phyloP scores from a whole-genome alignment of 2,113 vertebrate species.

The Cyphomyrus plagiostoma region DNA sequence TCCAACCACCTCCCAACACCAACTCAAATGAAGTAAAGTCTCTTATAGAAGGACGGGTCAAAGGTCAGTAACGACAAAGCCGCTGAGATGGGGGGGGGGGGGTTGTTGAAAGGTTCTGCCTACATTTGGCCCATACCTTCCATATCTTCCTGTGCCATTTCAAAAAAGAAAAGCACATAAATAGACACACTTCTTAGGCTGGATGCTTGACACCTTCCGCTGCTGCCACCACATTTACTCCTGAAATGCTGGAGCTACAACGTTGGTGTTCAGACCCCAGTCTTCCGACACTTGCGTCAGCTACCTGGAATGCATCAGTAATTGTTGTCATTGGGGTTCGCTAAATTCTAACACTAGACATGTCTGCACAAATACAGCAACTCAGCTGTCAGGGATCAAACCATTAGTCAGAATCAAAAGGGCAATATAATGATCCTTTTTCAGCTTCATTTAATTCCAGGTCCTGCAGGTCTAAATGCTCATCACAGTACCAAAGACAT shows the following conservation, averaged over 20 bases:
- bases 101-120: background rate
- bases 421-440: background rate
- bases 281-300: background rate
- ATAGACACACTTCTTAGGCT: background rate
- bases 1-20: background rate
- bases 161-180: background rate
- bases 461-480: background rate
- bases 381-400: constrained; percentile 3
- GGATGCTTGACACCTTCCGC: background rate
- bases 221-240: background rate
- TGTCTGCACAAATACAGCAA: background rate
- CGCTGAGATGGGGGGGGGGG: background rate
- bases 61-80: background rate
- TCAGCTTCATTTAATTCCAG: background rate
- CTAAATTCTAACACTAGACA: background rate
- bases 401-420: background rate
- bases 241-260: background rate
- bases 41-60: background rate
- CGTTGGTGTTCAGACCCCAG: background rate
- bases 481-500: background rate
- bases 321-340: constrained; percentile 11
- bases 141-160: background rate
- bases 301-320: background rate
- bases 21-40: background rate
- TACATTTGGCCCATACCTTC: background rate